Conservation (phyloP, 92 coral and sea anemone species). For the Phenganax stokvisi region DNA sequence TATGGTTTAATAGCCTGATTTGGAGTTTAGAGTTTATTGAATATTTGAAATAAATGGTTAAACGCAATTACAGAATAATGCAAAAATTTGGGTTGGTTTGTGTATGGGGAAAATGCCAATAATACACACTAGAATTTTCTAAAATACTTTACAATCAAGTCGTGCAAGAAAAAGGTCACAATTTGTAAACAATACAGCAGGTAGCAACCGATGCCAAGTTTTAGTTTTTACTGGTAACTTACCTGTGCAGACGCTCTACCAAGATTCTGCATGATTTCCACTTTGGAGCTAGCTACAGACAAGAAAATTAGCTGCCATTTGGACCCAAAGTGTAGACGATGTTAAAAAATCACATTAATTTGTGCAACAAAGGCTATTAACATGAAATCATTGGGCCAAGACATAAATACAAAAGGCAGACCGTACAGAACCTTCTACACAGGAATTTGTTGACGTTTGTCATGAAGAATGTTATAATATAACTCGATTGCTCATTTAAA, state of each 20-base stretch:
- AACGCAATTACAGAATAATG: too few species aligned
- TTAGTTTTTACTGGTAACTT: neutral
- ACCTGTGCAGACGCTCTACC: neutral
- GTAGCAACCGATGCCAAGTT: too few species aligned
- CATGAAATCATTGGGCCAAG: conserved; percentile 2
- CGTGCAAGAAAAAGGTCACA: too few species aligned
- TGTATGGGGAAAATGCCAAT: too few species aligned
- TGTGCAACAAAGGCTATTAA: conserved; percentile 4
- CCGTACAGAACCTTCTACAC: neutral
- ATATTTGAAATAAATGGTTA: too few species aligned
- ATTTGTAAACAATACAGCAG: too few species aligned
- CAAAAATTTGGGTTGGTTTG: too few species aligned
- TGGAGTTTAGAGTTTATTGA: too few species aligned
- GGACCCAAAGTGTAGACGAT: neutral
- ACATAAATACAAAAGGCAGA: conserved; percentile 1
- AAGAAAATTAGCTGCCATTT: neutral
- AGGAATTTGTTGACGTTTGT: neutral
- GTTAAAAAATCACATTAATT: neutral
- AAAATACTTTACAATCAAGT: too few species aligned
- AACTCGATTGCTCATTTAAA: neutral
- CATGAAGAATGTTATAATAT: neutral
- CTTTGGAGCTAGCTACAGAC: neutral
- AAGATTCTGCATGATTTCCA: neutral
- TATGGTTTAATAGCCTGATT: too few species aligned
- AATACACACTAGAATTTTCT: too few species aligned